Percentiles rank a stretch among this genome's conserved stretches.
phyloP scores from a whole-genome alignment of 1,140 invertebrate species.

The Glossosoma conforme region DNA sequence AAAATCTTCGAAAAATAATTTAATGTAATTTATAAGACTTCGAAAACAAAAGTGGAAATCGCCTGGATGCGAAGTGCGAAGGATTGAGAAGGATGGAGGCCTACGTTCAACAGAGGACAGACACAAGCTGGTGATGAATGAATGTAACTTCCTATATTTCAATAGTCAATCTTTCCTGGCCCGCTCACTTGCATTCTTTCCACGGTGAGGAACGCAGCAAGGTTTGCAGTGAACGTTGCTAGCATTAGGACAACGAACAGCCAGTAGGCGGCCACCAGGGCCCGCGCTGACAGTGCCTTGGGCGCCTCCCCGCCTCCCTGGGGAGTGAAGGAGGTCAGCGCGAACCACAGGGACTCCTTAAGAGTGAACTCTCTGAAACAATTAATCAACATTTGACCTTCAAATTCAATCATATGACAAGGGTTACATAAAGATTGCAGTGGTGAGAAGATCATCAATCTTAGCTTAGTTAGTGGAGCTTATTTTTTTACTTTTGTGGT shows the following conservation, averaged over 20 bases:
- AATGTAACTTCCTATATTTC: neutral
- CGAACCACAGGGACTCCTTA: constrained; percentile 92
- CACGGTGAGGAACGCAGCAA: constrained; percentile 94
- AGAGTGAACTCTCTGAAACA: constrained; percentile 71
- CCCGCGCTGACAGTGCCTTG: constrained; percentile 76
- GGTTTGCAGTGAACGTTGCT: constrained; percentile 93
- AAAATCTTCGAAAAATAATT: too few relatives aligned
- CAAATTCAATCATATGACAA: too few relatives aligned
- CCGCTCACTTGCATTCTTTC: constrained; percentile 84
- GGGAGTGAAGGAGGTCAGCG: constrained; percentile 85
- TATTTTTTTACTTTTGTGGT: too few relatives aligned
- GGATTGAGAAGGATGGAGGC: too few relatives aligned
- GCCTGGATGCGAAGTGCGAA: too few relatives aligned
- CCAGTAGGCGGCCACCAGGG: constrained; percentile 88
- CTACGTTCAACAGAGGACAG: too few relatives aligned
- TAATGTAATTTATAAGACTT: neutral
- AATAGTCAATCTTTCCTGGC: constrained; percentile 12
- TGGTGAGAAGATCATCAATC: too few relatives aligned
- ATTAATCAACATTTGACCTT: constrained; percentile 10
- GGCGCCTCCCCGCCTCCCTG: constrained; percentile 86
- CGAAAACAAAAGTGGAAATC: too few relatives aligned
- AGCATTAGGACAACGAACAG: constrained; percentile 89
- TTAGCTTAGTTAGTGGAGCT: too few relatives aligned
- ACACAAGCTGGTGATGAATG: too few relatives aligned
- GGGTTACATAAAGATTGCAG: too few relatives aligned